Percentiles rank a stretch among this genome's conserved stretches.
Conservation (phyloP, 1,140 invertebrate species). For the Plectrocnemia conspersa region DNA sequence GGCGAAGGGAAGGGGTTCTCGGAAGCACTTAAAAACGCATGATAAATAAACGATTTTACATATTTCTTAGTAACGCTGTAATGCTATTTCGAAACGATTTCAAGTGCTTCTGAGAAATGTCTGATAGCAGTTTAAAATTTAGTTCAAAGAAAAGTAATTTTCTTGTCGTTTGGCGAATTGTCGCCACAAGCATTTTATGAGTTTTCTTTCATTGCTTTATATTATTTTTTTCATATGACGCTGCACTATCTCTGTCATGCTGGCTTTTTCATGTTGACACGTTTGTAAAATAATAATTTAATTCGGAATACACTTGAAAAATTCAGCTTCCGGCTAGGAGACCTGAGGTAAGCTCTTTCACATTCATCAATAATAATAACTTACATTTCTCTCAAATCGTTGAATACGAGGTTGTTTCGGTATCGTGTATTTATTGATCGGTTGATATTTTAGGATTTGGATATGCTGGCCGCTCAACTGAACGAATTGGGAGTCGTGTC, state of each 20-base stretch:
- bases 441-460: constrained; percentile 71
- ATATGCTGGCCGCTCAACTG: constrained; percentile 86
- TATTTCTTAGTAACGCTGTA: too few relatives aligned
- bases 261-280: constrained; percentile 15
- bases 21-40: too few relatives aligned
- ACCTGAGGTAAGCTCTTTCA: constrained; percentile 67
- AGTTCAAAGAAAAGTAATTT: too few relatives aligned
- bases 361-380: background rate
- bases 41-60: too few relatives aligned
- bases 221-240: constrained; percentile 55
- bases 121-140: too few relatives aligned
- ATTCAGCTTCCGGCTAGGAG: constrained; percentile 71
- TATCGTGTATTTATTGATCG: background rate
- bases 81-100: too few relatives aligned
- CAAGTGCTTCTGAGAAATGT: too few relatives aligned
- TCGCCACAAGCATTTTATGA: too few relatives aligned
- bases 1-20: too few relatives aligned
- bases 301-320: constrained; percentile 15
- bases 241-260: constrained; percentile 40
- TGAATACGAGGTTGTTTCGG: too few relatives aligned
- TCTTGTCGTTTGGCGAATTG: too few relatives aligned
- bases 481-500: constrained; percentile 79
- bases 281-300: constrained; percentile 17
- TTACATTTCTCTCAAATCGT: background rate
- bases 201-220: constrained; percentile 38